phyloP scores from a whole-genome alignment of 1,140 invertebrate species.

The Orchesella cincta region DNA sequence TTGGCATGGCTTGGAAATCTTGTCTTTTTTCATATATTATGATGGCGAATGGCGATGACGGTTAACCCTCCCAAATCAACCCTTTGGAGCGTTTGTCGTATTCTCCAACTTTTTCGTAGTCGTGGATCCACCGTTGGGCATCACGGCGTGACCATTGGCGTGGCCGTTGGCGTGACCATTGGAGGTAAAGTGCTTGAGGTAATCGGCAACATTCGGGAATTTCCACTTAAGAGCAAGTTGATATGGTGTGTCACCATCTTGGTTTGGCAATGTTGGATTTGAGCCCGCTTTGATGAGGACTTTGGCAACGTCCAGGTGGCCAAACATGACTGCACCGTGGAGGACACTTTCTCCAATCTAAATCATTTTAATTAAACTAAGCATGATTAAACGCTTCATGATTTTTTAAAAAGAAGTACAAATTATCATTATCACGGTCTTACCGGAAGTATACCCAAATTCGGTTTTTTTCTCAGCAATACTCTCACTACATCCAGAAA shows the following conservation, averaged over 20 bases:
- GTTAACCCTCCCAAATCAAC: no score
- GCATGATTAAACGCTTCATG: background rate
- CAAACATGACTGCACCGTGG: constrained; percentile 85
- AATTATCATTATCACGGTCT: background rate
- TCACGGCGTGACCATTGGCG: background rate
- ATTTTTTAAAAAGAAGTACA: constrained; percentile 46
- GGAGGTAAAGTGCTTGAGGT: constrained; percentile 27
- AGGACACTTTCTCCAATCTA: constrained; percentile 88
- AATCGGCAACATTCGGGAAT: constrained; percentile 33
- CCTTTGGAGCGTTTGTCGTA: background rate
- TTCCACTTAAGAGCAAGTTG: constrained; percentile 47
- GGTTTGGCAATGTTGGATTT: constrained; percentile 68
- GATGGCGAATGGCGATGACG: no score
- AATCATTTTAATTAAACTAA: no score
- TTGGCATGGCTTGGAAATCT: background rate
- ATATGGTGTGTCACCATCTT: constrained; percentile 67
- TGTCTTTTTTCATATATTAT: background rate
- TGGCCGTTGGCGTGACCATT: background rate
- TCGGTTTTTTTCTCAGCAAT: constrained; percentile 78
- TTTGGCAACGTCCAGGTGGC: constrained; percentile 76
- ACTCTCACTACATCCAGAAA: constrained; percentile 82
- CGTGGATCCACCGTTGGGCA: background rate
- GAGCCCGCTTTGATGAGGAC: constrained; percentile 73
- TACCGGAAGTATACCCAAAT: constrained; percentile 69
- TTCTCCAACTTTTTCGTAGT: no score